Conservation (phyloP, 2,797 vertebrate species). For the Phataginus tetradactyla region DNA sequence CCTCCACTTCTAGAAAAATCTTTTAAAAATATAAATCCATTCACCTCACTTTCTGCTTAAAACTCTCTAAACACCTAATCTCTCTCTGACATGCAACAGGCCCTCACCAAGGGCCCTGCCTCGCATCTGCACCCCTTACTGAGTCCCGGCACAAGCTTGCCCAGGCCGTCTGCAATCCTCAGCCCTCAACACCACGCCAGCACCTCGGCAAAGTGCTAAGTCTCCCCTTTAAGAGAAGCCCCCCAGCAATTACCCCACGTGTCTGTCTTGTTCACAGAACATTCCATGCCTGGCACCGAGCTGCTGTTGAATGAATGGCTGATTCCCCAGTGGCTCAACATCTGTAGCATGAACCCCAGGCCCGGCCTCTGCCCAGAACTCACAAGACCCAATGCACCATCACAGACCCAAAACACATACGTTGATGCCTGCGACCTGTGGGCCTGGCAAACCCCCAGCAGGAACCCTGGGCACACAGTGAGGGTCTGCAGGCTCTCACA, state of each 20-base stretch:
- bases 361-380: background rate
- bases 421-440: background rate
- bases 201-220: background rate
- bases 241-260: background rate
- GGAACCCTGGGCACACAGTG: background rate
- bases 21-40: background rate
- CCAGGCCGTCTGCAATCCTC: background rate
- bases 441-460: background rate
- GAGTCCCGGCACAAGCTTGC: background rate
- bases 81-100: background rate
- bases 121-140: background rate
- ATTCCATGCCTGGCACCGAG: background rate
- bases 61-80: background rate
- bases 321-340: background rate
- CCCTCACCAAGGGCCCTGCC: background rate
- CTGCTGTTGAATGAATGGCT: background rate
- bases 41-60: background rate
- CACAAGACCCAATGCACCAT: background rate
- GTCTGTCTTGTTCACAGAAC: background rate
- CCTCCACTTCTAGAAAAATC: background rate
- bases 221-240: background rate
- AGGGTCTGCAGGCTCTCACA: background rate
- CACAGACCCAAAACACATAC: background rate
- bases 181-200: background rate
- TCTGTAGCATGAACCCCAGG: background rate